Evolutionary conservation across 2,888 invertebrate species (phyloP), one percentile per base, ranked within the genome.

Genomic region (Calephelis perditalis): DNA sequence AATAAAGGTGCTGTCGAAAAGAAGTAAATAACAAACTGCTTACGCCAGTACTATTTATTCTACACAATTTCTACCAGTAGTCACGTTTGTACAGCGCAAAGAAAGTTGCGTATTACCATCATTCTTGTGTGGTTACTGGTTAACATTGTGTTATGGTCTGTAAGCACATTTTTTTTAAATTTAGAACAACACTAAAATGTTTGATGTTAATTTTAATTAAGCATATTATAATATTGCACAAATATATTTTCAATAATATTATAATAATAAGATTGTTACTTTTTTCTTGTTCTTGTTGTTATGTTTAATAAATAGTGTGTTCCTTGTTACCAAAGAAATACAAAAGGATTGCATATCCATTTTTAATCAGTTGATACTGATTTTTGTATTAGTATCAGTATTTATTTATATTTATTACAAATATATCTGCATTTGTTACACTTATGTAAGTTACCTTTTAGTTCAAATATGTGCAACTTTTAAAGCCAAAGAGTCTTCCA

Each of bases 311-410:
- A 83, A 77, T 78, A 54, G 87, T 81, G 86, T 87, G 88, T 88
- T 88, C 85, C 88, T 87, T 84, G 89, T 90, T 90, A 87, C 89
- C 89, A 89, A 90, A 89, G 89, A 89, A 82, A 77, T 81, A 74
- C 79, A 79, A 73, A 74, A 76, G 63, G 62, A 65, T 66, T 66
- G 65, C 65, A 74, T 54, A 36, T 11, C 11, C 36, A 11, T 35
- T 52, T 52, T 52, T 35, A 11, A 52, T 54, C 74, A 71, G 70
- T 65, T 68, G 70, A 72, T 74, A 79, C 71, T 73, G 74, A 72
- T 40, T 71, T 71, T 72, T 74, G 79, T 84, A 81, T 82, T 81
- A 77, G 73, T 70, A 73, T 74, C 80, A 81, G 80, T 79, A 82
- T 84, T 77, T 71, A 78, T 77, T 26, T 79, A 80, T 82, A 76